Conservation (phyloP, 2,113 vertebrate species). For the Megaptera novaeangliae region DNA sequence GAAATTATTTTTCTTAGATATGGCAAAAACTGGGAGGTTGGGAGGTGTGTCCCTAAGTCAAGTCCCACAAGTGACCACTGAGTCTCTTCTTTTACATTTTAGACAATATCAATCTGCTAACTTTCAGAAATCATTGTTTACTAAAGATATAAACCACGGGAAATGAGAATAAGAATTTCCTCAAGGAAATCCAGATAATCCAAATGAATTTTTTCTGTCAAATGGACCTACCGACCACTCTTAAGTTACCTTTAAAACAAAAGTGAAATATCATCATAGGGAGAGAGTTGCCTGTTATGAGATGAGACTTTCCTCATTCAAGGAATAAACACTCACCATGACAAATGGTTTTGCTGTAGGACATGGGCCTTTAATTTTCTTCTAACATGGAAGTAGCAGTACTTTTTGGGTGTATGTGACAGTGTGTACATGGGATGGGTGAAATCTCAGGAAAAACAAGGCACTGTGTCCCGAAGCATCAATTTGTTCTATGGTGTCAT, state of each 20-base stretch:
- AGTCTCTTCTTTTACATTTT: background rate
- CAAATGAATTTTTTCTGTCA: background rate
- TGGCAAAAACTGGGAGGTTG: background rate
- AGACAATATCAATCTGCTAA: background rate
- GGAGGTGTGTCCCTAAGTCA: accelerated
- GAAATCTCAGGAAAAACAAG: background rate
- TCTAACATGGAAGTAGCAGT: background rate
- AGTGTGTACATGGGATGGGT: background rate
- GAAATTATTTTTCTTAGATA: background rate
- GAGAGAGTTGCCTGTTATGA: background rate
- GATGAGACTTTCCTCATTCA: background rate
- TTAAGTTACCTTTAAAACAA: background rate
- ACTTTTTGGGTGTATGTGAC: background rate
- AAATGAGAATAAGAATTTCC: background rate
- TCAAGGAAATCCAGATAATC: background rate
- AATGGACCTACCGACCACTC: background rate
- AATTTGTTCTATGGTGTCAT: background rate
- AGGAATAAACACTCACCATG: background rate
- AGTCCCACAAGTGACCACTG: background rate
- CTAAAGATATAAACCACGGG: background rate
- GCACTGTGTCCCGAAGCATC: background rate
- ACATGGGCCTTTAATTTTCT: background rate
- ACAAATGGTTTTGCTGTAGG: background rate
- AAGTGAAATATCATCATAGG: background rate
- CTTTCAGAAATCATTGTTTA: background rate